Percentiles rank a stretch among this genome's conserved stretches.
Conservation (phyloP, 2,888 invertebrate genomes). For the Nysson spinosus region DNA sequence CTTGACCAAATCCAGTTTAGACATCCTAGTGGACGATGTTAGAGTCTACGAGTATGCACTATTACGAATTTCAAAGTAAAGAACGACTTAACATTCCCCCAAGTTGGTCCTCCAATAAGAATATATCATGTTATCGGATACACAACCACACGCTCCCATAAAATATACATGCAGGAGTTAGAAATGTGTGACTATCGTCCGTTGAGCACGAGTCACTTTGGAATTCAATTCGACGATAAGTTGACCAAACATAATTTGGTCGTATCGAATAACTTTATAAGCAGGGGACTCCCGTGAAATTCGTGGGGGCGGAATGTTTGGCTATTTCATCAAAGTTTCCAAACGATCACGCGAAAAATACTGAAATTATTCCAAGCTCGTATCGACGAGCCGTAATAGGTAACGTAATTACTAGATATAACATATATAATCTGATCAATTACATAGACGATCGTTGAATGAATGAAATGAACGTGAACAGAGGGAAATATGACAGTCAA, state of each 20-base stretch:
- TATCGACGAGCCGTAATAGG: no score
- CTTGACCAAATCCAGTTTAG: constrained; percentile 22
- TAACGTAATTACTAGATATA: no score
- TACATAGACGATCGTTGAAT: no score
- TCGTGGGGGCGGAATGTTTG: no score
- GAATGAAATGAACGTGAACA: no score
- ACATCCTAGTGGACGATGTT: background rate
- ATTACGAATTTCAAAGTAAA: background rate
- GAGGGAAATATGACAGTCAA: no score
- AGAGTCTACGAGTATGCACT: no score
- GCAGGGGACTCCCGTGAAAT: background rate
- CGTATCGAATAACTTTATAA: background rate
- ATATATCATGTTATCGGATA: background rate
- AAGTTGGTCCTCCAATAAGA: background rate
- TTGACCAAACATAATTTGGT: constrained; percentile 5
- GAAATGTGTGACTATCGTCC: background rate
- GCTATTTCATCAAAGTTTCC: no score
- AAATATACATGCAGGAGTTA: background rate
- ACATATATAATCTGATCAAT: no score
- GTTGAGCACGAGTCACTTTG: background rate
- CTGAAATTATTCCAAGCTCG: no score
- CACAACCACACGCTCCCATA: background rate
- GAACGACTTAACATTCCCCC: background rate
- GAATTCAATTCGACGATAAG: constrained; percentile 1
- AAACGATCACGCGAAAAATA: no score